A percentile compares a stretch with the other conserved stretches of the same genome.
Evolutionary conservation across 2,888 invertebrate species (phyloP).

Genomic region (Coecobrya sp.): DNA sequence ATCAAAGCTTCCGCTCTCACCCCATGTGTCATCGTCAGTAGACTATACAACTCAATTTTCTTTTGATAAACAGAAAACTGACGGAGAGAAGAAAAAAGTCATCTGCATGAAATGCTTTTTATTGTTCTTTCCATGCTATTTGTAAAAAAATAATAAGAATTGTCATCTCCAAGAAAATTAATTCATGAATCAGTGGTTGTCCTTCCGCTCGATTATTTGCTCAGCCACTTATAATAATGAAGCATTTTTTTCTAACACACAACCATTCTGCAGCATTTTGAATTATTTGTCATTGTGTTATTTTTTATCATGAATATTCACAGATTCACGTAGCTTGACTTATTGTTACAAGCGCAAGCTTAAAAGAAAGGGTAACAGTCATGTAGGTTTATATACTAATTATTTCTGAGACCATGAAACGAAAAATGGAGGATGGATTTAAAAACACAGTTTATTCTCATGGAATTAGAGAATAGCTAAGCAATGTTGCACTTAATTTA

Average conservation of each 20-base stretch:
- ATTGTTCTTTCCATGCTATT: conserved; percentile 4
- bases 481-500: too few relatives aligned
- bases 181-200: conserved; percentile 68
- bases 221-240: conserved; percentile 25
- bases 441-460: too few relatives aligned
- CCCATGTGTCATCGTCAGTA: conserved; percentile 75
- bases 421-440: too few relatives aligned
- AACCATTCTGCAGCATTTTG: not conserved
- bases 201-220: conserved; percentile 70
- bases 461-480: too few relatives aligned
- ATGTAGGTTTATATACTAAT: too few relatives aligned
- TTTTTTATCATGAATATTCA: not conserved
- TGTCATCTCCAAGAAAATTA: conserved; percentile 49
- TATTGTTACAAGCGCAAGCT: too few relatives aligned
- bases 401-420: too few relatives aligned
- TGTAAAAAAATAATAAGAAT: conserved; percentile 57
- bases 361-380: too few relatives aligned
- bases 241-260: not conserved
- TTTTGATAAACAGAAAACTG: conserved; percentile 28
- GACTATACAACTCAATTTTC: conserved; percentile 67
- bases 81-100: conserved; percentile 27
- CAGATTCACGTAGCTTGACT: too few relatives aligned
- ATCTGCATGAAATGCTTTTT: conserved; percentile 62
- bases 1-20: conserved; percentile 79
- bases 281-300: not conserved